Base-by-base conservation (phyloP, 2,797 vertebrate species). In the Melanogrammus aeglefinus region DNA sequence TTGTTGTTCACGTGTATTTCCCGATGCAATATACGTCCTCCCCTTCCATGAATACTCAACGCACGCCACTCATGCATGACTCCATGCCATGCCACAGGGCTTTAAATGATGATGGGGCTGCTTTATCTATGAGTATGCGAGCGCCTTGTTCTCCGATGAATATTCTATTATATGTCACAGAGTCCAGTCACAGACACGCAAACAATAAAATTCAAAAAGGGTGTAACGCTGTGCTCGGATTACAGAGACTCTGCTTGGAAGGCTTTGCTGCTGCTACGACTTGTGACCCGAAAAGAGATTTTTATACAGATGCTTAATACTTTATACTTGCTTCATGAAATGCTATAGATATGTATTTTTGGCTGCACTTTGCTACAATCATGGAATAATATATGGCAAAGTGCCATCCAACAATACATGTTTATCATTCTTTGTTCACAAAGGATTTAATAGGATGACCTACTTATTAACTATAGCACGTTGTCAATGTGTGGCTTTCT, bases 31-130 rank as follows among this genome's bases (percentile, higher is more conserved):
- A n/a, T 36, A 6, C 35, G 51, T 13, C 3, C 18, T 5, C 51
- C 7, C 51, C 21, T 18, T 57, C 51, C 51, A 8, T 6, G 21
- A 57, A 57, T n/a, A n/a, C 44, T 16, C 51, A 57, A 57, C 13
- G 13, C 51, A 57, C 39, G 39, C 39, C 35, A 36, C 35, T 36
- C 13, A 51, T 51, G 44, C 44, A 51, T 51, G 44, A 51, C 44
- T 18, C 44, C 16, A 13, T n/a, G 0, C 44, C 16, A 13, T n/a
- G 0, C 27, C 38, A 72, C 36, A 36, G 35, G 35, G 35, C 35
- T 88, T 91, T 91, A 74, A 87, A 87, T 89, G 88, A 92, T 91
- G 89, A 84, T 91, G n/a, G 38, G 14, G 44, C 76, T 85, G 44
- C 76, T 85, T 66, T 90, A 87, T 86, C 77, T 73, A 82, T 63